phyloP scores from a whole-genome alignment of 2,797 vertebrate species.

The Danio choprae region DNA sequence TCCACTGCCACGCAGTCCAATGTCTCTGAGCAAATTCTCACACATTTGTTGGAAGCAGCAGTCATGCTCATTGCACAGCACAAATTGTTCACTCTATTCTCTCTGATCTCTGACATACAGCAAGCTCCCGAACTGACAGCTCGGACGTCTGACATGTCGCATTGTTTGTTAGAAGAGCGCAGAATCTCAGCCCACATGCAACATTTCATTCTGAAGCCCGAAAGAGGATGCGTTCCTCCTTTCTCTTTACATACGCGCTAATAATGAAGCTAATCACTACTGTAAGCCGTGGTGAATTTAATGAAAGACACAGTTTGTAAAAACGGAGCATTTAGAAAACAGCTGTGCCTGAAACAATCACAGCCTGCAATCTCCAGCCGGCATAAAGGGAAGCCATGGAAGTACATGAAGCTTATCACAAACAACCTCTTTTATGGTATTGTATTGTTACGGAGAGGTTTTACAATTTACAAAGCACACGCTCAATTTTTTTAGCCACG shows the following conservation, averaged over 20 bases:
- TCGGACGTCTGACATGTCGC: slow-evolving; percentile 62
- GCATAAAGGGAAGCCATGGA: background rate
- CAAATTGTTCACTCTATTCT: slow-evolving; percentile 71
- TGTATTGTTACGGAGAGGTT: background rate
- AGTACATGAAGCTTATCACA: slow-evolving; percentile 3
- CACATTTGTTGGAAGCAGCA: slow-evolving; percentile 60
- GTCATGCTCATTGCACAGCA: slow-evolving; percentile 73
- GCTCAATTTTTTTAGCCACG: background rate
- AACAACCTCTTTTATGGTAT: background rate
- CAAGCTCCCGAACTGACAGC: slow-evolving; percentile 64
- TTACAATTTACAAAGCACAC: background rate
- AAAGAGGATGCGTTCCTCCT: slow-evolving; percentile 1
- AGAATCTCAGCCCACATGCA: slow-evolving; percentile 54
- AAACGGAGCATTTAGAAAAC: background rate
- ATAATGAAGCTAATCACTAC: slow-evolving; percentile 14
- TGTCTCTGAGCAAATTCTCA: slow-evolving; percentile 64
- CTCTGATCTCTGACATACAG: slow-evolving; percentile 75
- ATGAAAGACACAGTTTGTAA: background rate
- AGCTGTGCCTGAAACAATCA: slow-evolving; percentile 1
- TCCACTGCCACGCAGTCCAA: slow-evolving; percentile 39
- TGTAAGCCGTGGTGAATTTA: slow-evolving; percentile 7
- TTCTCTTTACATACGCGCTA: background rate
- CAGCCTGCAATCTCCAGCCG: slow-evolving; percentile 11
- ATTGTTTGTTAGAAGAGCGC: slow-evolving; percentile 62
- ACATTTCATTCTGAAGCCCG: slow-evolving; percentile 26